Evolutionary conservation across 2,113 vertebrate genomes (phyloP), one percentile per base, ranked within the genome.

Genomic region (Aptenodytes patagonicus): DNA sequence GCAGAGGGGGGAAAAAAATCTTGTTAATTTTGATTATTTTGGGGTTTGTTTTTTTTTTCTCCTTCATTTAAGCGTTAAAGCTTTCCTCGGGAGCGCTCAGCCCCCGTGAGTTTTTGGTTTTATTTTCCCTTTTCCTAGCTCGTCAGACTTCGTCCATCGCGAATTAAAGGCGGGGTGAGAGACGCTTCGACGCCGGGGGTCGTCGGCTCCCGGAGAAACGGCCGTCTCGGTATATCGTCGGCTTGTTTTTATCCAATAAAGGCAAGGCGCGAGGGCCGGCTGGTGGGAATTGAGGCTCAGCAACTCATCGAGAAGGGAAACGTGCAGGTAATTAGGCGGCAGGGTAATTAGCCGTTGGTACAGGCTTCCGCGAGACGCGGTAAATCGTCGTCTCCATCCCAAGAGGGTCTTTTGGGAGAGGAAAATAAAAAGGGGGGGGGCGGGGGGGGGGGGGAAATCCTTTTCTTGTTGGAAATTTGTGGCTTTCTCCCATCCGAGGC

Each of bases 181-280:
- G 25, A 1, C 1, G 58, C 36, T 26, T 17, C 5, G 36, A 34
- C 3, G 24, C 44, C 3, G 0, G 11, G 11, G 15, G 38, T 24
- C 7, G 51, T 9, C 3, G 52, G 26, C 40, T 68, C 40, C 64
- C 26, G 3, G 7, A 46, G 20, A 36, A 68, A n/a, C 2, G 14
- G 14, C 19, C 8, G 1, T 22, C 49, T n/a, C 18, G 3, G 7
- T 20, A 13, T 11, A 13, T 11, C 24, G 32, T 5, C 7, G 8
- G 34, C 25, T 14, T 8, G 9, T 1, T 68, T 46, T 68, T 47
- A 46, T 19, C 64, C 52, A 5, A 28, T 1, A 16, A 47, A 38
- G 34, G 13, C 42, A 6, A 26, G 4, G 9, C 25, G 3, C 62
- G 4, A 31, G 14, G 38, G 34, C 17, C 12, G 2, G 17, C 6